Base-by-base conservation (phyloP, 2,888 invertebrate genomes). In the Ectobius pallidus region DNA sequence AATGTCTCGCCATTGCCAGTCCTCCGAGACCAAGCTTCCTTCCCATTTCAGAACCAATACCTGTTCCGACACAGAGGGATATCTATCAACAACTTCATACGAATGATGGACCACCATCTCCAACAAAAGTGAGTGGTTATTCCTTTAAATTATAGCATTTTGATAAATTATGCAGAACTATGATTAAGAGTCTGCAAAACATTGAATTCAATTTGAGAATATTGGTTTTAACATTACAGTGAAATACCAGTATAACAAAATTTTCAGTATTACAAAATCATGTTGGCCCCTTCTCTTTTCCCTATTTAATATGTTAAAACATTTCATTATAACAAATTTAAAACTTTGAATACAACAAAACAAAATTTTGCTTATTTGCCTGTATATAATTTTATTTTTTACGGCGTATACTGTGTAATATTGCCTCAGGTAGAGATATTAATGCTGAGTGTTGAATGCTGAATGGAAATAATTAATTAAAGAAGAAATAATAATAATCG, bases 41-140 rank as follows among this genome's bases (percentile, higher is more conserved):
- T 75, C 90, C 90, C 32, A 90, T 91, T 75, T 89, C 91, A 6
- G 92, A 92, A 80, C 92, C 93, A 6, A 90, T 92, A 76, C 92
- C 92, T 3, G 92, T 93, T 67, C 92, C 93, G 11, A 87, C 90
- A 9, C 90, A 90, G 79, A 83, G 86, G 74, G 86, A 86, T 70
- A 84, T 85, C 11, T 87, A 84, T 77, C 81, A 85, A 75, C 82
- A 84, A 74, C 85, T 87, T 78, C 80, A 76, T 55, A 34, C 71
- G 67, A 81, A 82, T 71, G 84, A 85, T 84, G 84, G 82, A 78
- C 80, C 83, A 74, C 79, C 82, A 65, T 77, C 78, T 58, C 78
- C 77, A 22, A 75, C 77, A 7, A 78, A 77, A 73, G 79, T 79
- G 71, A 49, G 58, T n/a, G 30, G n/a, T 52, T 61, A 18, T 30